Percentiles rank a stretch among this genome's conserved stretches.
These are phyloP conservation scores for Temnothorax nylanderi DNA, from an alignment of 1,140 invertebrate genomes.

Conservation along the genomic window DNA sequence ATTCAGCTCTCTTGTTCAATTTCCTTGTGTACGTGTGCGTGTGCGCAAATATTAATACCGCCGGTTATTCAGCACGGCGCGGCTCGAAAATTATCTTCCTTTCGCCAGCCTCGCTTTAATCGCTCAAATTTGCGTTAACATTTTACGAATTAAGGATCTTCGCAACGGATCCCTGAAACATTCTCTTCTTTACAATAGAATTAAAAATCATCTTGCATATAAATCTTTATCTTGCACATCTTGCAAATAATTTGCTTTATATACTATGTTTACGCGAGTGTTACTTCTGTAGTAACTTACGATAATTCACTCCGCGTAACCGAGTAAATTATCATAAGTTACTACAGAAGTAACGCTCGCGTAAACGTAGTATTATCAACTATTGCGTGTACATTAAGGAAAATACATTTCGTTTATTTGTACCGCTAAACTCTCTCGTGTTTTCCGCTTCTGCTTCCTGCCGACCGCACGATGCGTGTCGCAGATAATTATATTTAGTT, in stretches of 20 bases:
- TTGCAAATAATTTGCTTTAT: too few relatives aligned
- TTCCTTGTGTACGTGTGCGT: not conserved
- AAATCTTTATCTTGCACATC: not conserved
- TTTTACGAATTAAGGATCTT: not conserved
- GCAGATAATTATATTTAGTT: conserved; percentile 48
- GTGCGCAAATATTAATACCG: conserved; percentile 38
- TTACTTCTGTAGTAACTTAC: too few relatives aligned
- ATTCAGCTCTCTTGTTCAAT: conserved; percentile 15
- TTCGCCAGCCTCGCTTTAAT: conserved; percentile 1
- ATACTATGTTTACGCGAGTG: too few relatives aligned
- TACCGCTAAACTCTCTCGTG: not conserved
- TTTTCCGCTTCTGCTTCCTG: not conserved
- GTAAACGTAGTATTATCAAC: not conserved
- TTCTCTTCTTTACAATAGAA: not conserved
- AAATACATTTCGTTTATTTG: not conserved
- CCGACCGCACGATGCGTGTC: not conserved
- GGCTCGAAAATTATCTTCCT: conserved; percentile 16
- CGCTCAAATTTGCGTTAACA: not conserved
- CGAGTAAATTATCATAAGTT: too few relatives aligned
- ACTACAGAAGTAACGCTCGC: too few relatives aligned
- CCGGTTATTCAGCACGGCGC: conserved; percentile 28
- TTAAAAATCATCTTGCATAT: not conserved
- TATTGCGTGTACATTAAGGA: not conserved
- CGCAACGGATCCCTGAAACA: not conserved
- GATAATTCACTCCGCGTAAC: too few relatives aligned